phyloP scores from a whole-genome alignment of 1,140 invertebrate species.

The Aphaenogaster rudis region DNA sequence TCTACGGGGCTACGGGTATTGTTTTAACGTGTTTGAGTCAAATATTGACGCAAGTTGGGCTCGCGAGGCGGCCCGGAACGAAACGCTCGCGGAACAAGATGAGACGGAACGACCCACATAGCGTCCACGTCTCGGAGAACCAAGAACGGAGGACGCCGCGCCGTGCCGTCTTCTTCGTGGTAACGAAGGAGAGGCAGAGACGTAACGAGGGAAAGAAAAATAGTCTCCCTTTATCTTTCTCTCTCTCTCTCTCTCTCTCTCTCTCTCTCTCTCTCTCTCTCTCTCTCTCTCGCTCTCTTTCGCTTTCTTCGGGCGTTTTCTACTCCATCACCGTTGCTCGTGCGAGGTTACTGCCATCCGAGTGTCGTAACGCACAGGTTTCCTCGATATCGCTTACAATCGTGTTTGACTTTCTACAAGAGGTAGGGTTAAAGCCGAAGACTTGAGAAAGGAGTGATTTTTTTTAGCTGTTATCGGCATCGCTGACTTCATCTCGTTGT shows the following conservation, averaged over 20 bases:
- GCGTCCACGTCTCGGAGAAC: conserved; percentile 64
- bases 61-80: conserved; percentile 77
- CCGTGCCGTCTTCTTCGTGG: conserved; percentile 55
- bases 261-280: neutral
- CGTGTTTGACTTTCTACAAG: conserved; percentile 34
- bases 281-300: neutral
- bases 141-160: conserved; percentile 37
- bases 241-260: too few species aligned
- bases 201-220: conserved; percentile 72
- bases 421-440: neutral
- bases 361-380: conserved; percentile 47
- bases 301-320: conserved; percentile 9
- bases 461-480: neutral
- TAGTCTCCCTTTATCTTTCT: neutral
- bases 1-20: conserved; percentile 83
- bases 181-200: conserved; percentile 68
- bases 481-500: neutral
- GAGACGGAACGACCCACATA: conserved; percentile 78
- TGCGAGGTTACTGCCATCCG: neutral
- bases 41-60: conserved; percentile 87
- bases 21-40: conserved; percentile 87
- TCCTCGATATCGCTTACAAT: conserved; percentile 51
- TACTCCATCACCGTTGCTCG: conserved; percentile 16
- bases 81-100: conserved; percentile 64
- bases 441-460: neutral